Conservation (phyloP, 2,797 vertebrate genomes). For the Syncerus caffer region DNA sequence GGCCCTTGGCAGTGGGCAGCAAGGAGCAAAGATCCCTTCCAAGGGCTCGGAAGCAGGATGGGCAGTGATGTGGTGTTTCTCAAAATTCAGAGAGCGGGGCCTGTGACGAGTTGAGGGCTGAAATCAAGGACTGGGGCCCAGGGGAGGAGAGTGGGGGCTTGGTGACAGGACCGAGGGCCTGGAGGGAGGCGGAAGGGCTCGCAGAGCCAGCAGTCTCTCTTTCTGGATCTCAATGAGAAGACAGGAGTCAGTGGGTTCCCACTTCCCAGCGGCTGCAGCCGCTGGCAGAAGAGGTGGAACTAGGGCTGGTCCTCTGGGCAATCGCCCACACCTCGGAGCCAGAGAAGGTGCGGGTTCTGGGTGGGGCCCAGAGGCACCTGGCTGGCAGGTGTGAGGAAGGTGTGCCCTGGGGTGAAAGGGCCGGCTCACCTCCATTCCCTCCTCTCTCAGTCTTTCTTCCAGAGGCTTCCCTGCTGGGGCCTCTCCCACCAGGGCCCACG, state of each 20-base stretch:
- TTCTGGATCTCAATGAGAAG: neutral
- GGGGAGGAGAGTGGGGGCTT: neutral
- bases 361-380: neutral
- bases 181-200: neutral
- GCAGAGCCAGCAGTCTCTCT: neutral
- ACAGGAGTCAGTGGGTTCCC: neutral
- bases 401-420: neutral
- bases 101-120: neutral
- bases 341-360: neutral
- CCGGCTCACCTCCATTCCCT: neutral
- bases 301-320: neutral
- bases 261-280: neutral
- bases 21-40: neutral
- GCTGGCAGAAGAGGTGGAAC: neutral
- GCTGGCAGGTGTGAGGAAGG: neutral
- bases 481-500: neutral
- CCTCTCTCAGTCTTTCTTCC: neutral
- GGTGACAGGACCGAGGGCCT: neutral
- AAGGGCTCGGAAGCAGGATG: neutral
- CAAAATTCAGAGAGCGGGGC: neutral
- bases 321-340: neutral
- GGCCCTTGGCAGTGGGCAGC: neutral
- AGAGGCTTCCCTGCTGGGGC: neutral
- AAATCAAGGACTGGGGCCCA: neutral
- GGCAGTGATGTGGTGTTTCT: neutral